These are phyloP conservation scores for Macroglossus sobrinus DNA, from an alignment of 2,113 vertebrate genomes.

Conservation along the genomic window DNA sequence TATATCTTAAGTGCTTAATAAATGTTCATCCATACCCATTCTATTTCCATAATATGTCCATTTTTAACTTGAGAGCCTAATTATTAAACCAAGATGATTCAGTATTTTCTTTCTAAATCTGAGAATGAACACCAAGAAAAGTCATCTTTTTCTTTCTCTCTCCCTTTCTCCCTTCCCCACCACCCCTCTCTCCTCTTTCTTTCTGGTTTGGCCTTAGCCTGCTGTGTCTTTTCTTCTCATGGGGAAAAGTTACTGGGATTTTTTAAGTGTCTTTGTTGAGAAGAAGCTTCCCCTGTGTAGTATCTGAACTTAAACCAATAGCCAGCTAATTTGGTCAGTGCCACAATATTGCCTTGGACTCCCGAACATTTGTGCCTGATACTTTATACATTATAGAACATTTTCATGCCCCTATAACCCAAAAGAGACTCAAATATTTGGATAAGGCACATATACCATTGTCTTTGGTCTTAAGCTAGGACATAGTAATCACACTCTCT, in stretches of 20 bases:
- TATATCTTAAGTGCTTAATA: background rate
- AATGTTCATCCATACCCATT: background rate
- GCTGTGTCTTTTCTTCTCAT: background rate
- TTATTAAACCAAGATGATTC: background rate
- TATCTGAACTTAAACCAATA: background rate
- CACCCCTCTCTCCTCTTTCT: background rate
- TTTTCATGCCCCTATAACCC: background rate
- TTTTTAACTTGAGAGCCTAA: background rate
- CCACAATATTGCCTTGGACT: background rate
- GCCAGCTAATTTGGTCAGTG: background rate
- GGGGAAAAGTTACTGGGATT: background rate
- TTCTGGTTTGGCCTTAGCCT: background rate
- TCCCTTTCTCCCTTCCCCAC: background rate
- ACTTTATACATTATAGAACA: background rate
- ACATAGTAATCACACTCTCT: background rate
- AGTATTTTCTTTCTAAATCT: background rate
- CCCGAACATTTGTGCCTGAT: background rate
- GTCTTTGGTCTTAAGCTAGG: background rate
- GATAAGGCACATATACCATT: background rate
- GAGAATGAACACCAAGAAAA: background rate
- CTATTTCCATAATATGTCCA: background rate
- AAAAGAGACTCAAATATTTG: background rate
- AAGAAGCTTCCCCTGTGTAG: background rate
- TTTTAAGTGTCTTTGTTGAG: background rate
- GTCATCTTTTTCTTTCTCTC: background rate